phyloP scores from a whole-genome alignment of 2,888 invertebrate genomes.

The Globia sparganii region DNA sequence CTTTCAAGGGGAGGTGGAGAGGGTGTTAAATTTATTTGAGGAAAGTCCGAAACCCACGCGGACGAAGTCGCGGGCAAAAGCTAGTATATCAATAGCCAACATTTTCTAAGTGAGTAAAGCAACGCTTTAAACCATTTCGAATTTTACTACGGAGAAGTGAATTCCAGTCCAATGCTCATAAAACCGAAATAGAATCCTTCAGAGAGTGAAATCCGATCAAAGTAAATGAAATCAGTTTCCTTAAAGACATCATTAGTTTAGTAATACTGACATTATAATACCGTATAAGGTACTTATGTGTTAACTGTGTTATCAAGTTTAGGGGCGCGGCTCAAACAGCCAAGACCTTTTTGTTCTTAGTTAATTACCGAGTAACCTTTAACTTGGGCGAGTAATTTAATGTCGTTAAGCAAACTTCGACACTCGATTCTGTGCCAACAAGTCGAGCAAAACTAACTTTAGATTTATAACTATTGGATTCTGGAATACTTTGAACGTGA shows the following conservation, averaged over 20 bases:
- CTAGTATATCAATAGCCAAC: conserved; percentile 1
- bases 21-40: too few species aligned
- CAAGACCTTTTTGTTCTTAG: conserved; percentile 67
- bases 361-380: conserved; percentile 71
- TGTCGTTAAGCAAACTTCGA: conserved; percentile 75
- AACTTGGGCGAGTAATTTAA: conserved; percentile 71
- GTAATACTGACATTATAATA: conserved; percentile 4
- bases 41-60: too few species aligned
- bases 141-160: conserved; percentile 40
- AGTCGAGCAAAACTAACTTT: conserved; percentile 57
- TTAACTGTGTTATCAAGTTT: conserved; percentile 52
- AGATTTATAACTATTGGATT: conserved; percentile 60
- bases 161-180: conserved; percentile 44
- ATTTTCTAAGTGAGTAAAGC: conserved; percentile 19
- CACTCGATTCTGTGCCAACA: conserved; percentile 61
- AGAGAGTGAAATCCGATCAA: conserved; percentile 46
- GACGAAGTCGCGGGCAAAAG: too few species aligned
- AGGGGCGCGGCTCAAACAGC: conserved; percentile 58
- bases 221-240: conserved; percentile 44
- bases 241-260: conserved; percentile 27
- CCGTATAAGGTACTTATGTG: conserved; percentile 31
- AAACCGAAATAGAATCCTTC: conserved; percentile 38
- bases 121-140: conserved; percentile 29
- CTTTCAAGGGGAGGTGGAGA: too few species aligned
- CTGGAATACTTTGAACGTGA: conserved; percentile 32